Conservation (phyloP, 2,888 invertebrate genomes). For the Gastracanthus pulcherrimus region DNA sequence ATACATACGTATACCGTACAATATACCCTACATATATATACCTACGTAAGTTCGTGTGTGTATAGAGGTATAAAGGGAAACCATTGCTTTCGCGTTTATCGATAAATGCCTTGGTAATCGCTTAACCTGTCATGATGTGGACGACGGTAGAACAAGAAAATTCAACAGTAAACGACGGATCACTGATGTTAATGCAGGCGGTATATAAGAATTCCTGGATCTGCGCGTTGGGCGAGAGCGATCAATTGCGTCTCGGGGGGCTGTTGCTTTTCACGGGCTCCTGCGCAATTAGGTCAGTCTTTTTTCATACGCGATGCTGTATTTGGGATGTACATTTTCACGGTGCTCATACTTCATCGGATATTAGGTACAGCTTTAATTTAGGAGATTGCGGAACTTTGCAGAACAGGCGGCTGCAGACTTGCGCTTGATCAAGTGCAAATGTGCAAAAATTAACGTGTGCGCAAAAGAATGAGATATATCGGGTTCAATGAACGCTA, state of each 20-base stretch:
- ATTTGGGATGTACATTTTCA: too few species aligned
- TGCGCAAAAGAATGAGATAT: too few species aligned
- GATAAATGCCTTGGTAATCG: neutral
- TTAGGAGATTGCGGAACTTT: too few species aligned
- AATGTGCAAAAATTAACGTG: too few species aligned
- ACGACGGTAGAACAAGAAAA: neutral
- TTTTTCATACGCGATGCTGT: neutral
- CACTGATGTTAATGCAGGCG: neutral
- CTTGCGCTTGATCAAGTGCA: too few species aligned
- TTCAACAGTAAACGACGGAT: neutral
- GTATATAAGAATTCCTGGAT: neutral
- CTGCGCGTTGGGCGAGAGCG: too few species aligned
- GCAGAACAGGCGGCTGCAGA: too few species aligned
- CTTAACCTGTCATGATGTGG: neutral
- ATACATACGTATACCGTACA: neutral
- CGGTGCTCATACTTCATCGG: too few species aligned
- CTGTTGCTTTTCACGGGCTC: neutral
- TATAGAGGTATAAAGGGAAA: neutral
- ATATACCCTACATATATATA: neutral
- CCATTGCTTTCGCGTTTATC: conserved; percentile 18
- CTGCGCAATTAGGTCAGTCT: conserved; percentile 16
- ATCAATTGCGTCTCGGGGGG: conserved; percentile 1
- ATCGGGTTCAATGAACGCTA: too few species aligned
- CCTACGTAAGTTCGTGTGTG: neutral
- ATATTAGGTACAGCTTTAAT: too few species aligned